A percentile compares a stretch with the other conserved stretches of the same genome.
Evolutionary conservation across 2,888 invertebrate species (phyloP).

Genomic region (Polylopha cassiicola): DNA sequence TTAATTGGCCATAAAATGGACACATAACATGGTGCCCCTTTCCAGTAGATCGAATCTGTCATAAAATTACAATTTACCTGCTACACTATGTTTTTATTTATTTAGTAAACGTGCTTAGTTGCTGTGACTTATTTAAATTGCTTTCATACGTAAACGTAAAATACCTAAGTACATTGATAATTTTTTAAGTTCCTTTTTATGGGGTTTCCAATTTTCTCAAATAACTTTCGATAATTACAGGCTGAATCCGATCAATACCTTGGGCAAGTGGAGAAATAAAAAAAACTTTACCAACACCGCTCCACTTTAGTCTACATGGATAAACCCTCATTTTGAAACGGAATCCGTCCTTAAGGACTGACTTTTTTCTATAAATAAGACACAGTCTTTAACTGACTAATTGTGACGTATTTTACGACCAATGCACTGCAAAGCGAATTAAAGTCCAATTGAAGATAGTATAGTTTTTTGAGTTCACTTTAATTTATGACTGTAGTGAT

Average conservation of each 20-base stretch:
- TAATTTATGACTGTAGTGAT: conserved; percentile 59
- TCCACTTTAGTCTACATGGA: conserved; percentile 38
- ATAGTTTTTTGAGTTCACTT: conserved; percentile 52
- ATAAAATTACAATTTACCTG: conserved; percentile 24
- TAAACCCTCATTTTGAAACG: conserved; percentile 53
- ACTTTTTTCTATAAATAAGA: conserved; percentile 55
- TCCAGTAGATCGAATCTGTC: conserved; percentile 13
- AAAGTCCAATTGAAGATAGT: conserved; percentile 59
- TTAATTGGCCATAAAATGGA: no score
- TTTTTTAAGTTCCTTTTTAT: neutral
- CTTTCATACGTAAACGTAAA: no score
- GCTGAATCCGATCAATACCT: conserved; percentile 35
- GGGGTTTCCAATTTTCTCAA: conserved; percentile 22
- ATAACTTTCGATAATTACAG: conserved; percentile 25
- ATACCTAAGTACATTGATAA: no score
- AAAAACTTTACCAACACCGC: conserved; percentile 33
- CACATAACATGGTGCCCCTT: no score
- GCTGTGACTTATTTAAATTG: conserved; percentile 20
- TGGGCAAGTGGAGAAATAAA: conserved; percentile 32
- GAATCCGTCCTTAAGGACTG: conserved; percentile 42
- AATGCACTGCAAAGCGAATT: conserved; percentile 49
- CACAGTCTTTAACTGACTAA: conserved; percentile 61
- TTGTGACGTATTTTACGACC: conserved; percentile 70
- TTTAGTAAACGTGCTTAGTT: conserved; percentile 10
- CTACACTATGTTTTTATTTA: conserved; percentile 31